phyloP scores from a whole-genome alignment of 2,113 vertebrate genomes.

The Oxyruncus cristatus region DNA sequence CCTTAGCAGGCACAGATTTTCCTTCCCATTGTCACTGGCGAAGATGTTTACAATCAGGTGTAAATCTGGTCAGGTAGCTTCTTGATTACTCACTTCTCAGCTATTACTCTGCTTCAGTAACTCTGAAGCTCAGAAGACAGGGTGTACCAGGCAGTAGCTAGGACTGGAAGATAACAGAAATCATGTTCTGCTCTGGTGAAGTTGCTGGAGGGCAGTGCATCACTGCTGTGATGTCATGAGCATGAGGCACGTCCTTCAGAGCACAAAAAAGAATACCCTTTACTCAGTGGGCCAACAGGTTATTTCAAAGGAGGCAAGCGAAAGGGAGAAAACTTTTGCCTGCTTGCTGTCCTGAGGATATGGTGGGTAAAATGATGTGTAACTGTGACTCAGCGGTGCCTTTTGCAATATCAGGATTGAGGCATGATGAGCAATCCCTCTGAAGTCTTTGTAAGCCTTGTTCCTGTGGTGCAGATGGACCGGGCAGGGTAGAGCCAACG shows the following conservation, averaged over 20 bases:
- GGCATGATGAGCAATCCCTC: background rate
- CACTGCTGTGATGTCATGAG: background rate
- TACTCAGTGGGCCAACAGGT: background rate
- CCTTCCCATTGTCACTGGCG: background rate
- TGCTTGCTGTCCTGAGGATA: background rate
- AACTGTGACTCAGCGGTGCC: background rate
- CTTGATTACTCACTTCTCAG: constrained; percentile 55
- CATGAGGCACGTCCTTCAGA: background rate
- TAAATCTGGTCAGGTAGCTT: constrained; percentile 49
- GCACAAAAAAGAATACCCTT: background rate
- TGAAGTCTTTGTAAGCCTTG: background rate
- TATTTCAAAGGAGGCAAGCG: background rate
- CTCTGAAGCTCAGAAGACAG: background rate
- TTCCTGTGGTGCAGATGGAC: background rate
- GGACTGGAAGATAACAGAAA: background rate
- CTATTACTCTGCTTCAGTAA: constrained; percentile 46
- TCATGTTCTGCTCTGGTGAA: background rate
- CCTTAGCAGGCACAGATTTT: background rate
- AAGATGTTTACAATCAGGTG: constrained; percentile 8
- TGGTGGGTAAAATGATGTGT: background rate
- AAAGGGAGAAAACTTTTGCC: background rate
- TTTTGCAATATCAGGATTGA: background rate
- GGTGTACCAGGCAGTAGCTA: background rate
- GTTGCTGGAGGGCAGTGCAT: background rate
- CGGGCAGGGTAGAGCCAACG: background rate